Conservation (phyloP, 2,888 invertebrate genomes). For the Drosophila buzzatii region DNA sequence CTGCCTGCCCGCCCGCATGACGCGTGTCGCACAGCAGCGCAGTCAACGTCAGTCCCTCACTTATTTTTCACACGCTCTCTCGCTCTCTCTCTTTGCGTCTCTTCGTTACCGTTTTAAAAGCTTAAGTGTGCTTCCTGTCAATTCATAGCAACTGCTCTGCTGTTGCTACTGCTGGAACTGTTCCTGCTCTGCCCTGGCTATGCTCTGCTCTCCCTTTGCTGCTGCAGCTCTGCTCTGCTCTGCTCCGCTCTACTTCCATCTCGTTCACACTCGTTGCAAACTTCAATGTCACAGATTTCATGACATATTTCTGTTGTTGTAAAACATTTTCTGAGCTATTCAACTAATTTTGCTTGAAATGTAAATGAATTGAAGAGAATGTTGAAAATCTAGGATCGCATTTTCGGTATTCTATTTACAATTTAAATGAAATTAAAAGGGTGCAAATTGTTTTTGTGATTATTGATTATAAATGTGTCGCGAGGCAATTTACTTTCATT, state of each 20-base stretch:
- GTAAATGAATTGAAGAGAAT: neutral
- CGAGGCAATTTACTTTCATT: constrained; percentile 51
- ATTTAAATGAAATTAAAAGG: constrained; percentile 10
- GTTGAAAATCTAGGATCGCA: neutral
- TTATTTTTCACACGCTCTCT: constrained; percentile 9
- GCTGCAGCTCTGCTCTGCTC: no score
- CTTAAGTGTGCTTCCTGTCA: constrained; percentile 53
- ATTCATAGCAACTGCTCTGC: constrained; percentile 12
- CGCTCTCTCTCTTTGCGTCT: neutral
- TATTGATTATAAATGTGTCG: constrained; percentile 25
- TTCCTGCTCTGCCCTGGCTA: neutral
- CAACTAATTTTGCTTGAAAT: neutral
- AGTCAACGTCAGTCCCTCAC: constrained; percentile 9
- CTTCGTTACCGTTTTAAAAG: constrained; percentile 37
- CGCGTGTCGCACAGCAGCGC: constrained; percentile 15
- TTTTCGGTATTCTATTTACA: neutral
- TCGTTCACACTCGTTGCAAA: constrained; percentile 1
- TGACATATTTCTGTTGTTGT: neutral
- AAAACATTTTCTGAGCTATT: constrained; percentile 1
- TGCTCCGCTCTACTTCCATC: neutral
- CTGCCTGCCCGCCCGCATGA: constrained; percentile 10
- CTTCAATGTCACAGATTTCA: constrained; percentile 47
- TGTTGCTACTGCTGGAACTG: neutral
- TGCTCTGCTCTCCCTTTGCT: neutral
- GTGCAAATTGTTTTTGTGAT: constrained; percentile 12